These are phyloP conservation scores for Andrena praecox DNA, from an alignment of 2,888 invertebrate genomes.

Conservation along the genomic window DNA sequence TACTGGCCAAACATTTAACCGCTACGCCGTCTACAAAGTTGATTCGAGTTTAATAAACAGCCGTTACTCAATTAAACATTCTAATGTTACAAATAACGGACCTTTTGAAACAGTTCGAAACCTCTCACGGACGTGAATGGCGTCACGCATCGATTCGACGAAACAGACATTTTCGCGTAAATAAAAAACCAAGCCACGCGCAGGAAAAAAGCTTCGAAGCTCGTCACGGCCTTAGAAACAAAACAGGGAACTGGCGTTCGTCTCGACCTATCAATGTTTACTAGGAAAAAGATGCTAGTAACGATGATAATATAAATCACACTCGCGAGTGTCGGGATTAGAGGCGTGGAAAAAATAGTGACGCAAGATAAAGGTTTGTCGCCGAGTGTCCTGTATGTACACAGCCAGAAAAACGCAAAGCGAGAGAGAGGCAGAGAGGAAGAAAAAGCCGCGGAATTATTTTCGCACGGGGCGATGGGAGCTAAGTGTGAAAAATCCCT, in stretches of 20 bases:
- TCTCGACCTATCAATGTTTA: slow-evolving; percentile 47
- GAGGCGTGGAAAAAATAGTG: slow-evolving; percentile 2
- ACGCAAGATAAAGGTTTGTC: slow-evolving; percentile 2
- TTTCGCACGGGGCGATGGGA: neutral
- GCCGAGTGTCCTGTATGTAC: neutral
- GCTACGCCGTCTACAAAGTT: slow-evolving; percentile 6
- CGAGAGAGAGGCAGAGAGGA: neutral
- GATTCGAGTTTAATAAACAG: slow-evolving; percentile 16
- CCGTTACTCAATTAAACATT: slow-evolving; percentile 24
- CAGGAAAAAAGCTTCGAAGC: neutral
- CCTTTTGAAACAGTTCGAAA: slow-evolving; percentile 17
- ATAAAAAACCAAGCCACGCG: neutral
- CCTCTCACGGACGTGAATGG: neutral
- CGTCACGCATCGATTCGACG: slow-evolving; percentile 6
- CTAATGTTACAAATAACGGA: neutral
- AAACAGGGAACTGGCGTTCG: slow-evolving; percentile 1
- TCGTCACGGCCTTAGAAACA: slow-evolving; percentile 8
- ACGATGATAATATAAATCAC: slow-evolving; percentile 54
- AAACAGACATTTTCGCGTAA: slow-evolving; percentile 26
- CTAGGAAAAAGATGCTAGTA: slow-evolving; percentile 50
- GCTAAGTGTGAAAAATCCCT: slow-evolving; percentile 29
- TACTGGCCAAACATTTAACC: slow-evolving; percentile 14
- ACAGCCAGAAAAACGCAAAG: neutral
- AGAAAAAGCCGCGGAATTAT: slow-evolving; percentile 10
- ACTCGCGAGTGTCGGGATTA: slow-evolving; percentile 15